Base-by-base conservation (phyloP, 2,797 vertebrate genomes). In the Allobates femoralis region DNA sequence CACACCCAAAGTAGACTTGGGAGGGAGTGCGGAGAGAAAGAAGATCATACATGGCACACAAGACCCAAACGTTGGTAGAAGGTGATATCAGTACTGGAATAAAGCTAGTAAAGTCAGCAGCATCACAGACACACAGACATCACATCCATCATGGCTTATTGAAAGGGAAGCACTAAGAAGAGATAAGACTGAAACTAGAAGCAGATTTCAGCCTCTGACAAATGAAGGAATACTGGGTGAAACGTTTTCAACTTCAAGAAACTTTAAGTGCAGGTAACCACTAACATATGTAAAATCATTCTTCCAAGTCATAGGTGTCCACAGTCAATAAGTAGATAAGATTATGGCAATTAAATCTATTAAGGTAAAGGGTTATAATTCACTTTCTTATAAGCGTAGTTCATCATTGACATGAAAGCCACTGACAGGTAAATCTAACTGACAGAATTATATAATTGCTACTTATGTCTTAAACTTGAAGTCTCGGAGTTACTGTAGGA, bases 381-480 rank as follows among this genome's bases (percentile, higher is more conserved):
- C 81, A 56, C 19, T 10, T 74, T 37, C 32, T 26, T 34, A 23
- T 53, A 37, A 64, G 37, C 12, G n/a, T 32, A 69, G 62, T 69
- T 51, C 5, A 6, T 53, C 19, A 16, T 34, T 66, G 46, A 50
- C 41, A 51, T 18, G 60, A 6, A 51, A 81, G 78, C 58, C 67
- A 53, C 30, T 26, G 5, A 69, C 26, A 66, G 26, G 37, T 71
- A 86, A 62, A 80, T 81, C 78, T 71, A 53, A 21, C 4, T 81
- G 77, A 58, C 76, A 73, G 64, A 60, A 73, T 53, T 15, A 69
- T 79, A 46, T 73, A 79, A 51, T 30, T 79, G 30, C 41, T 79
- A 67, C 67, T 67, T 67, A 79, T 79, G 71, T 56, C 69, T 62
- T 56, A 60, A 15, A 34, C 58, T 28, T 53, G 37, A 62, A 51